A percentile compares a stretch with the other conserved stretches of the same genome.
Evolutionary conservation across 53 echinoderm and acorn worm species (phyloP).

Genomic region (Luidia sarsii): DNA sequence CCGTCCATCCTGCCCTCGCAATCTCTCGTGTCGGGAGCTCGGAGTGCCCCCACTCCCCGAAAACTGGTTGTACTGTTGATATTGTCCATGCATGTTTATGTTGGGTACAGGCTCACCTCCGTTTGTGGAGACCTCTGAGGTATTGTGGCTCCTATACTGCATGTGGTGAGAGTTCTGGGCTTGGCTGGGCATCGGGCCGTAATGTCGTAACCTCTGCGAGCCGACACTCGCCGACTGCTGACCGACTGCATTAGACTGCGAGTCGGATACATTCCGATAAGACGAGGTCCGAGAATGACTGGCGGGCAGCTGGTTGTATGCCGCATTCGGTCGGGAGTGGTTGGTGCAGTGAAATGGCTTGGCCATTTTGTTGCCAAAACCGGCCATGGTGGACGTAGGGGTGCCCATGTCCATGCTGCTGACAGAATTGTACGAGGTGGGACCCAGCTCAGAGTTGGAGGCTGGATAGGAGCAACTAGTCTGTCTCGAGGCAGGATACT

Average conservation of each 20-base stretch:
- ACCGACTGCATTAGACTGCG: slow-evolving; percentile 39
- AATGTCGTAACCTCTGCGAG: slow-evolving; percentile 62
- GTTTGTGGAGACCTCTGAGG: neutral
- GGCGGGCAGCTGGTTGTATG: slow-evolving; percentile 26
- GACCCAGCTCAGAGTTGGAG: slow-evolving; percentile 32
- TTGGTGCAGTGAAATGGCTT: slow-evolving; percentile 17
- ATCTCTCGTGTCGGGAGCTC: slow-evolving; percentile 14
- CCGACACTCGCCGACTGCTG: slow-evolving; percentile 1
- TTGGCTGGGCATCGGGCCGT: slow-evolving; percentile 63
- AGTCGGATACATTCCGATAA: slow-evolving; percentile 28
- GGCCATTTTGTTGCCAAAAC: slow-evolving; percentile 13
- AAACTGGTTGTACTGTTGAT: slow-evolving; percentile 41
- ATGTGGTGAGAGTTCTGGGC: slow-evolving; percentile 5
- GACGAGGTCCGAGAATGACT: slow-evolving; percentile 22
- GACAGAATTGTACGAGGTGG: slow-evolving; percentile 35
- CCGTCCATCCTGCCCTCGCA: slow-evolving; percentile 31
- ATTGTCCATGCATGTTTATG: slow-evolving; percentile 38
- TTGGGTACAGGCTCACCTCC: slow-evolving; percentile 3
- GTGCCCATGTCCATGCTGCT: slow-evolving; percentile 45
- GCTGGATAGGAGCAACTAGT: slow-evolving; percentile 36
- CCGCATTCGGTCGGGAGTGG: slow-evolving; percentile 1
- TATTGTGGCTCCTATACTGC: slow-evolving; percentile 29
- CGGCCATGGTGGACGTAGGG: slow-evolving; percentile 23
- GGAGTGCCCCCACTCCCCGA: slow-evolving; percentile 6
- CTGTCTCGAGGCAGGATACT: slow-evolving; percentile 46